A percentile compares a stretch with the other conserved stretches of the same genome.
phyloP scores from a whole-genome alignment of 2,797 vertebrate genomes.

The Emydoidea blandingii region DNA sequence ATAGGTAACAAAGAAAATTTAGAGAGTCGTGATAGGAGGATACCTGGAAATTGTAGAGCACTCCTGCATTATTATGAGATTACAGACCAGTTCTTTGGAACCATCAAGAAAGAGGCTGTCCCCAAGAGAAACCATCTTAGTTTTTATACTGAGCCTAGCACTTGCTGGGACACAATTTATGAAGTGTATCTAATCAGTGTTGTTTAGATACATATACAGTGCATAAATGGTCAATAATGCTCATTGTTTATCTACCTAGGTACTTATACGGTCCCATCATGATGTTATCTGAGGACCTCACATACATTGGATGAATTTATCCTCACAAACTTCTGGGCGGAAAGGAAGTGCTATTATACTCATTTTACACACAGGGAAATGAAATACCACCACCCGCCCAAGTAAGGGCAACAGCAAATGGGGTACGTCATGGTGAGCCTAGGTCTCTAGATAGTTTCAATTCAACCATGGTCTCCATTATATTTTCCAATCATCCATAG shows the following conservation, averaged over 20 bases:
- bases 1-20: background rate
- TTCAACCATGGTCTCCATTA: background rate
- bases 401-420: background rate
- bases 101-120: background rate
- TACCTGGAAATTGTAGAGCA: background rate
- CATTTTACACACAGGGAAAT: slow-evolving; percentile 45
- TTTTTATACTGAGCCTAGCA: background rate
- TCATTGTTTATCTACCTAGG: slow-evolving; percentile 39
- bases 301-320: background rate
- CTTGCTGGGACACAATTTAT: background rate
- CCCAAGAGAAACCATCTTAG: background rate
- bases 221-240: slow-evolving; percentile 35
- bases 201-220: slow-evolving; percentile 26
- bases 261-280: background rate
- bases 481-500: background rate
- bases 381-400: background rate
- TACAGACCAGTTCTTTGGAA: background rate
- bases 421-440: background rate
- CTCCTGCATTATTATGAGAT: background rate
- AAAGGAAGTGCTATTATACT: slow-evolving; percentile 42
- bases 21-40: background rate
- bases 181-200: background rate
- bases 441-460: background rate
- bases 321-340: background rate
- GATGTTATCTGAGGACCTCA: background rate